These are phyloP conservation scores for Drosophila elegans DNA, from an alignment of 1,140 invertebrate genomes.

Conservation along the genomic window DNA sequence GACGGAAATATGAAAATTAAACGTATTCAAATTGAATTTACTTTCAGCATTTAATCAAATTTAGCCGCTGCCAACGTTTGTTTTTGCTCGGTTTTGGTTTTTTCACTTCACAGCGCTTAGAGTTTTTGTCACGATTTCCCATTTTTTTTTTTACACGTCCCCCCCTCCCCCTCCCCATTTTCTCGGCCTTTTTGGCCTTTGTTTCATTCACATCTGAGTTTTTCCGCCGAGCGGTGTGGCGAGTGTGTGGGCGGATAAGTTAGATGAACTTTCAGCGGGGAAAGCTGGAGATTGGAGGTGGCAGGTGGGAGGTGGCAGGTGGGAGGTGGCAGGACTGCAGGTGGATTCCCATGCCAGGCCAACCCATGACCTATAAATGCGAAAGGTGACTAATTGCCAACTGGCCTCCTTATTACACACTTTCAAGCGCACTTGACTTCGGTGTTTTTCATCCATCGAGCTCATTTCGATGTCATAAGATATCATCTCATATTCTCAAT, in stretches of 20 bases:
- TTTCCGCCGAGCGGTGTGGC: no score
- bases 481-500: no score
- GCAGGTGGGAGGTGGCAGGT: no score
- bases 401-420: background rate
- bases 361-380: slow-evolving; percentile 5
- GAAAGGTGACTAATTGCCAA: slow-evolving; percentile 5
- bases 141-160: slow-evolving; percentile 6
- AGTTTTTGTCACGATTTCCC: slow-evolving; percentile 6
- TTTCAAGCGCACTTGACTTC: no score
- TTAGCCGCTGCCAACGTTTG: slow-evolving; percentile 61
- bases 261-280: slow-evolving; percentile 11
- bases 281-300: background rate
- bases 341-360: background rate
- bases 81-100: slow-evolving; percentile 58
- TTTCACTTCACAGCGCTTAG: slow-evolving; percentile 66
- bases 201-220: background rate
- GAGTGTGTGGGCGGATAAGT: slow-evolving; percentile 6
- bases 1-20: slow-evolving; percentile 79
- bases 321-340: background rate
- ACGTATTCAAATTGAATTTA: slow-evolving; percentile 82
- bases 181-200: background rate
- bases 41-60: slow-evolving; percentile 79
- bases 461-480: no score
- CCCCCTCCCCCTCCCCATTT: background rate
- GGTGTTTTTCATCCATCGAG: no score